Base-by-base conservation (phyloP, 1,140 invertebrate species). In the Pygmarrhopalites habei region DNA sequence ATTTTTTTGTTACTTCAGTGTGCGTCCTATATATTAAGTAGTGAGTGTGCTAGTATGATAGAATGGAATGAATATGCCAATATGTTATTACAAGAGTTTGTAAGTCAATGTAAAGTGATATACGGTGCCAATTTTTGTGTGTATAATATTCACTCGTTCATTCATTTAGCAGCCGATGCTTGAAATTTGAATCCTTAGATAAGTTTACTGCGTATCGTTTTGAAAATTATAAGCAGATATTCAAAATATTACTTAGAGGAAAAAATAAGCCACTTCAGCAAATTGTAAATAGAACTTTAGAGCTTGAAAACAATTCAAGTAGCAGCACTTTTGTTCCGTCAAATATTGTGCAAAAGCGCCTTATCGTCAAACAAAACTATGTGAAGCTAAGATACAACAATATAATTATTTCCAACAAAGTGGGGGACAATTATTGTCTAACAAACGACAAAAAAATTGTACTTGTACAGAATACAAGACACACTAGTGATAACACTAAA, bases 1-100 rank as follows among this genome's bases (percentile, higher is more conserved):
- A 68, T 79, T 67, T 78, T 79, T 69, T 26, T 77, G n/a, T 21
- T 67, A 19, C 58, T 79, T 1, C 72, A 68, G 62, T 65, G 73
- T 41, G 60, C 64, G 17, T 66, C 77, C 12, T 66, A 58, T 63
- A 67, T 71, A 26, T 28, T 53, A 25, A 4, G 23, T 17, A 80
- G 30, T 7, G 5, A 25, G n/a, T n/a, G n/a, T 10, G 15, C 4
- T 53, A 3, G 7, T 4, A 10, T 3, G 23, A 12, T 10, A 53
- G 12, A 14, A 10, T 53, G 21, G 28, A 53, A 53, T 26, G 26
- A 10, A 10, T 26, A 10, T 14, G 51, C 51, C 3, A 29, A 71
- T 23, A 28, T 62, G 5, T 63, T 76, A 12, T 39, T 76, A 19
- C 14, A 30, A 23, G 43, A 61, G n/a, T 77, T 76, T 74, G 73